A percentile compares a stretch with the other conserved stretches of the same genome.
Conservation (phyloP, 2,797 vertebrate species). For the Mergus octosetaceus region DNA sequence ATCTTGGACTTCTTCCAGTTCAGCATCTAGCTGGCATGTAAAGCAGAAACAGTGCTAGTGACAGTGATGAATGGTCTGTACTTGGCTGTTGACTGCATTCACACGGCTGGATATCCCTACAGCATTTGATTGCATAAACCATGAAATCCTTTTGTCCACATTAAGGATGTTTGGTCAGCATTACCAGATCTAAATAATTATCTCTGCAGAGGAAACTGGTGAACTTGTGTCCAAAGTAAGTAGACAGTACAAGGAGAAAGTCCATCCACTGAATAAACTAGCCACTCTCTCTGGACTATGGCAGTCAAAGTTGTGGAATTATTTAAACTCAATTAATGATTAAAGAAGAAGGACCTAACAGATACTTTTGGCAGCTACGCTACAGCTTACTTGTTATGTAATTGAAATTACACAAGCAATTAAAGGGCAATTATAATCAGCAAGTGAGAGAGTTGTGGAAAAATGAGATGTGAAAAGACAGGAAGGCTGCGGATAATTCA, state of each 20-base stretch:
- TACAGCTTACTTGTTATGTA: neutral
- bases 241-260: neutral
- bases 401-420: slow-evolving; percentile 35
- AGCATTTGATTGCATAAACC: neutral
- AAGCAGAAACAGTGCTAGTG: neutral
- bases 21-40: neutral
- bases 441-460: neutral
- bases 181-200: neutral
- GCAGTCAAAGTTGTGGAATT: neutral
- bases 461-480: neutral
- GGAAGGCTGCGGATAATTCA: neutral
- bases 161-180: slow-evolving; percentile 8
- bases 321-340: neutral
- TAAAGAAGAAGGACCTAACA: neutral
- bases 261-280: neutral
- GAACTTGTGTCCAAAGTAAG: neutral
- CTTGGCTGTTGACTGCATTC: neutral
- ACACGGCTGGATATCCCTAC: neutral
- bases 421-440: slow-evolving; percentile 42
- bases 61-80: neutral
- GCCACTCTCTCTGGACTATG: neutral
- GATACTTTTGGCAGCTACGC: slow-evolving; percentile 1
- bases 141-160: slow-evolving; percentile 34
- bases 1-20: slow-evolving; percentile 26
- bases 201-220: neutral